These are phyloP conservation scores for Chionodraco myersi DNA, from an alignment of 2,113 vertebrate genomes.

Conservation along the genomic window DNA sequence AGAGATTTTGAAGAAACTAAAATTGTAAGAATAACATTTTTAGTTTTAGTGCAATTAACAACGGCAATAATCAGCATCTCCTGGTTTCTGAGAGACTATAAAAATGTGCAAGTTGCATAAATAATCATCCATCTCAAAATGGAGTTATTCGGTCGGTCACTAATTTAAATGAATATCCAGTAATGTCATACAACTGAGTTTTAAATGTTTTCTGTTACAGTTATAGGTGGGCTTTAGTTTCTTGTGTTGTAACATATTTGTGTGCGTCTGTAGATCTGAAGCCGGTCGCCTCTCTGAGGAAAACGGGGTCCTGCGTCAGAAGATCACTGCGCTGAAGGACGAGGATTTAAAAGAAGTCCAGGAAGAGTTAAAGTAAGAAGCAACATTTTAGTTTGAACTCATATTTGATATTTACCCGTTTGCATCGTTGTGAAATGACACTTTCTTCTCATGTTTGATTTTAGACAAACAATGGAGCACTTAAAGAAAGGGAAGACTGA, in stretches of 20 bases:
- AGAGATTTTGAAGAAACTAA: too few species aligned
- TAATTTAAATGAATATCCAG: neutral
- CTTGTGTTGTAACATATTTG: neutral
- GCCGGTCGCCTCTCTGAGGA: constrained; percentile 88
- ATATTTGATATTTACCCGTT: neutral
- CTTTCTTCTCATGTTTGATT: constrained; percentile 13
- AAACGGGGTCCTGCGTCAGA: constrained; percentile 84
- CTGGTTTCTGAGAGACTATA: too few species aligned
- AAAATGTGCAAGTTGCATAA: too few species aligned
- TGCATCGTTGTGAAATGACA: neutral
- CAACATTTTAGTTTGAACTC: neutral
- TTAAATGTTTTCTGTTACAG: neutral
- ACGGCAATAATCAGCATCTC: too few species aligned
- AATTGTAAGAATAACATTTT: too few species aligned
- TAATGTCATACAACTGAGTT: neutral
- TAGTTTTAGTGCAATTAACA: too few species aligned
- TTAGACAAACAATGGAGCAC: constrained; percentile 87
- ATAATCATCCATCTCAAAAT: too few species aligned
- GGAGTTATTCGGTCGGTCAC: too few species aligned
- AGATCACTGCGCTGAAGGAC: constrained; percentile 86
- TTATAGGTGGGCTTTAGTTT: neutral
- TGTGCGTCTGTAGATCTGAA: constrained; percentile 81
- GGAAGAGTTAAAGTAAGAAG: constrained; percentile 88
- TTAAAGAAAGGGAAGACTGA: constrained; percentile 86
- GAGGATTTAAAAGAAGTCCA: constrained; percentile 85